phyloP scores from a whole-genome alignment of 64 coral and sea anemone genomes.

The Pocillopora damicornis region DNA sequence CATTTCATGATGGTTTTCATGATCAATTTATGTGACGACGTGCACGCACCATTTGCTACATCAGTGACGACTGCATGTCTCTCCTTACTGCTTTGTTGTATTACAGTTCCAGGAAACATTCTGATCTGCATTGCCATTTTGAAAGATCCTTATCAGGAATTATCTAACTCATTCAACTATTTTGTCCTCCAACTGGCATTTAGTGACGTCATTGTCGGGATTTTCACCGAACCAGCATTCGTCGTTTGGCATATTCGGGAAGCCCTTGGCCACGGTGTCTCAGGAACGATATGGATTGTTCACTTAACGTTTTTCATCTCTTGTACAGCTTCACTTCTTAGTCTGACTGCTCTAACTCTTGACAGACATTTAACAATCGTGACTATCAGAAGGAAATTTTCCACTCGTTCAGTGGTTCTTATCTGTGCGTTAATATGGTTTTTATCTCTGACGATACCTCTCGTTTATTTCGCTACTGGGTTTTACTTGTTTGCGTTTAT shows the following conservation, averaged over 20 bases:
- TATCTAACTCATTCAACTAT: constrained; percentile 55
- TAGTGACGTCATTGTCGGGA: constrained; percentile 52
- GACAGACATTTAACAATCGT: constrained; percentile 82
- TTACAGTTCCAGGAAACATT: constrained; percentile 61
- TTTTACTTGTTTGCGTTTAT: constrained; percentile 79
- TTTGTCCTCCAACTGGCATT: constrained; percentile 59
- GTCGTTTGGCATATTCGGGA: constrained; percentile 45
- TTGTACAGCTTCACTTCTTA: constrained; percentile 61
- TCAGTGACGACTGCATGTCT: constrained; percentile 26
- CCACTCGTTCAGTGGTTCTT: constrained; percentile 35
- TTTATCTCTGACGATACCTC: constrained; percentile 40
- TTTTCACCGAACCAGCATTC: constrained; percentile 47
- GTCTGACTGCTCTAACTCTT: constrained; percentile 57
- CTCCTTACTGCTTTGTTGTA: constrained; percentile 15
- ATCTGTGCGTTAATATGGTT: constrained; percentile 66
- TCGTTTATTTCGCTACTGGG: constrained; percentile 59
- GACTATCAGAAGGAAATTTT: constrained; percentile 59
- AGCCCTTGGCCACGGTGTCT: constrained; percentile 23
- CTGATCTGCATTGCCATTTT: constrained; percentile 48
- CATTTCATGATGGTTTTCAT: constrained; percentile 47
- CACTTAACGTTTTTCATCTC: constrained; percentile 59
- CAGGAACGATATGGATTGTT: constrained; percentile 30
- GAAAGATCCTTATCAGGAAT: constrained; percentile 43
- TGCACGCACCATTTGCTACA: constrained; percentile 26
- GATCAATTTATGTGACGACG: constrained; percentile 43